Base-by-base conservation (phyloP, 2,797 vertebrate genomes). In the Brachyalestes nurse region DNA sequence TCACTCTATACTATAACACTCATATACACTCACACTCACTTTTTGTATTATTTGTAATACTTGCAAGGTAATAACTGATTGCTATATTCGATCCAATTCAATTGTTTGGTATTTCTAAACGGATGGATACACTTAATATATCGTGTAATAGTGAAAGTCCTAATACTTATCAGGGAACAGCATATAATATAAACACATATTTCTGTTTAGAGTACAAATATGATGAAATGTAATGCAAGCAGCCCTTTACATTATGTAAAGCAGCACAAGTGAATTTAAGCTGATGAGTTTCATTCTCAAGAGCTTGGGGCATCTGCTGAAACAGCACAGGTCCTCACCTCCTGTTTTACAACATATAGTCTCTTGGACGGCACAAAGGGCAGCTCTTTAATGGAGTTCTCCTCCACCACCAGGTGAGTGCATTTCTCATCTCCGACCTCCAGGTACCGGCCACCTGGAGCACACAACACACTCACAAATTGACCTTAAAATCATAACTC, bases 371-470 rank as follows among this genome's bases (percentile, higher is more conserved):
- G 95, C 81, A 92, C 88, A 88, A 96, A 95, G 0, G 97, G 97
- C 87, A 99, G 93, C 66, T 98, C 96, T 93, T 97, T 99, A 6
- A 98, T 92, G 19, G 93, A 92, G 87, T 93, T 97, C 90, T 99
- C 98, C 89, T 99, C 98, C 89, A 99, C 96, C 78, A 99, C 95
- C 89, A 97, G 93, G 87, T 99, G 98, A 0, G 98, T 99, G 78
- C 97, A 99, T 62, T 90, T 93, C 86, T 96, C 96, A 88, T 97
- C 95, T 80, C 95, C 96, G 86, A 96, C 93, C 28, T 95, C 92
- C 75, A 96, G 91, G 85, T 91, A 92, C 16, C 61, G 88, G 62
- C 98, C 97, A 84, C 98, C 98, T 99, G 57, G 5, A 70, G 49
- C n/a, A 76, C 53, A 70, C 19, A 83, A 57, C 65, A 58, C 0